Evolutionary conservation across 2,113 vertebrate species (phyloP), one percentile per base, ranked within the genome.

Genomic region (Brachionichthys hirsutus): DNA sequence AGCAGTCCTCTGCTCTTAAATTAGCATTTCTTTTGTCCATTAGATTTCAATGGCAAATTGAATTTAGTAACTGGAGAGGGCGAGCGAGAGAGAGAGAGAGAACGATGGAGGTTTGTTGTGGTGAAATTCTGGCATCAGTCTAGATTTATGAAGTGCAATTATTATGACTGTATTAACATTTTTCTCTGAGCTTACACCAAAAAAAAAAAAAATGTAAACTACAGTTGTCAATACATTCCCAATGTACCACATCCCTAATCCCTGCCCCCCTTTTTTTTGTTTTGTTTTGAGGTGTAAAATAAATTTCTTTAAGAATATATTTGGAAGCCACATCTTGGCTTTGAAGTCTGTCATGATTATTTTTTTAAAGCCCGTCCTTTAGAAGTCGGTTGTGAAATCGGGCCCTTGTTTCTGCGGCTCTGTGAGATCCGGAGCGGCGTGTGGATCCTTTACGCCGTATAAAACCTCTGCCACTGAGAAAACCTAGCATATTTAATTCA

Each of bases 131-230:
- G 89, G 83, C 85, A 87, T 89, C 87, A 83, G 89, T 90, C 84
- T 87, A 90, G 88, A 91, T 91, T 90, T 89, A 89, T 90, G 85
- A 92, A 92, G 89, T 92, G 90, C 90, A 92, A 92, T 92, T 92
- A 92, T 92, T 88, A 90, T 89, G 84, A 91, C 89, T 91, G 88
- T 89, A 90, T 88, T 89, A 89, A 90, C 89, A 86, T 89, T 89
- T 91, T 89, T 89, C 85, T 91, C 88, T 89, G 87, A 90, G 90
- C 91, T 91, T 89, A 90, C 89, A 92, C 90, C 91, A 91, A 91
- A 92, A 91, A 89, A 89, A 87, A n/a, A n/a, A n/a, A 92, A 89
- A 89, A 87, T 87, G 84, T 88, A 88, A 87, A 85, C 82, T 90
- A 88, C 87, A 87, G 88, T 89, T 89, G 90, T 92, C 85, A 88